Base-by-base conservation (phyloP, 2,797 vertebrate species). In the Lepilemur septentrionalis region DNA sequence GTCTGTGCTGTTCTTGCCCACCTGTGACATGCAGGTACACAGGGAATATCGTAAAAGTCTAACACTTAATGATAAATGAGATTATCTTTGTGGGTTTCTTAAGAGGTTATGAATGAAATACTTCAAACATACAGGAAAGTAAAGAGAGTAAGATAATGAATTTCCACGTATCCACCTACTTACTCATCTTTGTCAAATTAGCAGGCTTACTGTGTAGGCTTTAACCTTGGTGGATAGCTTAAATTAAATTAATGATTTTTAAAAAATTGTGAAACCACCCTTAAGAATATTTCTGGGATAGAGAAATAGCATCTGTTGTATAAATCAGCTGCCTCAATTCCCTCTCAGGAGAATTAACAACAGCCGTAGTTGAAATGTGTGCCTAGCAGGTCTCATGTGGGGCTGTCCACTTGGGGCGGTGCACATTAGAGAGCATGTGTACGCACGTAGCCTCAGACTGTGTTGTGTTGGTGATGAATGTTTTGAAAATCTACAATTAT, bases 291-390 rank as follows among this genome's bases (percentile, higher is more conserved):
- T 85, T 52, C 28, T 92, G 63, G 32, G 75, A 61, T 46, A 9
- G 18, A 76, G 79, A 88, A 87, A 78, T 86, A 82, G 94, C 46
- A 57, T 94, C 48, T 65, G 20, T 76, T 48, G 1, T 81, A 91
- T 67, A 95, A 86, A 52, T 96, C 30, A 72, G 23, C n/a, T 97
- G 75, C 59, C 41, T 79, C 30, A 55, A 75, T 87, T 75, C 65
- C 55, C 30, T 80, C 14, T 28, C 30, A 10, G 25, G 35, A 50
- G 41, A 70, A 22, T 43, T 67, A 65, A 88, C 50, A 95, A 43
- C 22, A 28, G 57, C 41, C 10, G 5, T 78, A 46, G 25, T 65
- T 81, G 32, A 65, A 5, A 41, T 22, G 0, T 86, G 23, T 83
- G 25, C 32, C 55, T 67, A 23, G 12, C 70, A 85, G 11, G 32